Base-by-base conservation (phyloP, 2,113 vertebrate genomes). In the Tinamus guttatus region DNA sequence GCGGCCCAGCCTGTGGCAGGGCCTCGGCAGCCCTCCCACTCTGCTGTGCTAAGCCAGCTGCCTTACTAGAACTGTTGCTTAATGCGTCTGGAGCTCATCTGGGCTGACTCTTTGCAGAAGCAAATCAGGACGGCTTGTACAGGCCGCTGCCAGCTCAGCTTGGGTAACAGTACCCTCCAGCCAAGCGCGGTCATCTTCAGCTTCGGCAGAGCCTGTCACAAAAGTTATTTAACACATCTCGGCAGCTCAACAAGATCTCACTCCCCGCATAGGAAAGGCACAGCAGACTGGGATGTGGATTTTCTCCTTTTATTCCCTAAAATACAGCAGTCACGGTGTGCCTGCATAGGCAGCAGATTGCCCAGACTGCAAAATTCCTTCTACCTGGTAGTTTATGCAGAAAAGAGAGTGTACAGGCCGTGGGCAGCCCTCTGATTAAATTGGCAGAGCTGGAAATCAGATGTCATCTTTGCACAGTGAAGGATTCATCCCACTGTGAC, bases 101-200 rank as follows among this genome's bases (percentile, higher is more conserved):
- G 41, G 56, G 41, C 56, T 94, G 91, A 88, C 91, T 86, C 92
- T 97, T 90, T 40, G 34, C 91, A 79, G 91, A 84, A 79, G 69
- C 82, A 89, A 94, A 64, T 67, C 71, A 75, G 56, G 88, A 87
- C 78, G 65, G 51, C 56, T 90, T 64, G 34, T 41, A 56, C 0
- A 0, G 89, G 43, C 21, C 65, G 90, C 65, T 75, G 63, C 83
- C 2, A 4, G 73, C 89, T 84, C 91, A 81, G 71, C 65, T 84
- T 47, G 45, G 47, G 34, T 47, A 83, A 76, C 24, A 56, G 68
- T 81, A 89, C 88, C 92, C 74, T 90, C 77, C 91, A 93, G 89
- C 81, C 89, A 78, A 92, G 89, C 88, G 65, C 68, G 81, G 47
- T 68, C 3, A 1, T 68, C 80, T 78, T n/a, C 78, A 96, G 60